Conservation (phyloP, 1,140 invertebrate species). For the Octopus sinensis region DNA sequence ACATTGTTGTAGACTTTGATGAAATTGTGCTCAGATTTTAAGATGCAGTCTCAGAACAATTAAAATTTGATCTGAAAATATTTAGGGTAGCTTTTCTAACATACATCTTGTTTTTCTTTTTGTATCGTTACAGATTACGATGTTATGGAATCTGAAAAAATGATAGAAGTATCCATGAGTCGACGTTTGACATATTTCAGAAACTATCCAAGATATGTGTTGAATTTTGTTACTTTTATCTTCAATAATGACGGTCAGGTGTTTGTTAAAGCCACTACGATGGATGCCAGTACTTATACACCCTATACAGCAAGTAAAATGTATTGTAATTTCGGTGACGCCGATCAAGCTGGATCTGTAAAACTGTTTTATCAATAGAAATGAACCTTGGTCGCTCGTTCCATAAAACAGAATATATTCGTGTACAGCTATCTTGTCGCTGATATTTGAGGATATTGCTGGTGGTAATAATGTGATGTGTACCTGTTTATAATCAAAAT, state of each 20-base stretch:
- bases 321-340: neutral
- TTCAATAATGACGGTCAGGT: neutral
- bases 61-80: too few species aligned
- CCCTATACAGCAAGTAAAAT: neutral
- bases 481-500: too few species aligned
- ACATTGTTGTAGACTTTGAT: too few species aligned
- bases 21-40: too few species aligned
- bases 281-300: neutral
- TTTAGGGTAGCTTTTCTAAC: too few species aligned
- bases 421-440: too few species aligned
- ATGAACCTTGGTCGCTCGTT: too few species aligned
- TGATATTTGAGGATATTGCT: too few species aligned
- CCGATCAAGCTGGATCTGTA: neutral
- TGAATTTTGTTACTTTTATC: conserved; percentile 2
- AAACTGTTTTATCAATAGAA: conserved; percentile 4
- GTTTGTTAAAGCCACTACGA: neutral
- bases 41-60: too few species aligned
- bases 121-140: conserved; percentile 8
- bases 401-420: too few species aligned
- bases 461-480: too few species aligned
- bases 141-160: conserved; percentile 2
- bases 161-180: conserved; percentile 3
- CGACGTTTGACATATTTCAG: neutral
- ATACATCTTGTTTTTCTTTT: neutral
- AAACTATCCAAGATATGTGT: neutral